Evolutionary conservation across 1,140 invertebrate genomes (phyloP).

Genomic region (Dufourea novaeangliae): DNA sequence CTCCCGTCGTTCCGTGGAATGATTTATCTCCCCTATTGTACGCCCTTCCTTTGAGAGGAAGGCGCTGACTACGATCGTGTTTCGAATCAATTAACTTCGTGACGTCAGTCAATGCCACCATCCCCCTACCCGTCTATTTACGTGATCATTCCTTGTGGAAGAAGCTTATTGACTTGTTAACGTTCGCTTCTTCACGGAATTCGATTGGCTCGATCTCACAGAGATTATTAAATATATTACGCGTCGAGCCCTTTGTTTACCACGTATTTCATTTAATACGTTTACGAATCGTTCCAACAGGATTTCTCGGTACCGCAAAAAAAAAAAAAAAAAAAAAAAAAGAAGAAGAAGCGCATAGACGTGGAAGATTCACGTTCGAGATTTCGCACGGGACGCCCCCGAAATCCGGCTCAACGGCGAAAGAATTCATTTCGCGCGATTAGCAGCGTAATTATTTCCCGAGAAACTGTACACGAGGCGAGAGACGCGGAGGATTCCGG

Average conservation of each 20-base stretch:
- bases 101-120: constrained; percentile 38
- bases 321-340: too few relatives aligned
- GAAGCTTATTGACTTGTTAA: constrained; percentile 50
- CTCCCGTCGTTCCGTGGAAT: constrained; percentile 70
- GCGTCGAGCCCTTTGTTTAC: too few relatives aligned
- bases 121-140: constrained; percentile 37
- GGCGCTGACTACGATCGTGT: constrained; percentile 39
- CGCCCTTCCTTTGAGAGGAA: constrained; percentile 25
- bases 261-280: too few relatives aligned
- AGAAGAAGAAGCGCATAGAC: too few relatives aligned
- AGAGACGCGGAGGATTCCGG: constrained; percentile 13
- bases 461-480: background rate
- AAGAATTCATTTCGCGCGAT: constrained; percentile 36
- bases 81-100: constrained; percentile 57
- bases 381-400: background rate
- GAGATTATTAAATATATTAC: too few relatives aligned
- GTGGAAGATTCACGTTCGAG: background rate
- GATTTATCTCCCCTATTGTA: constrained; percentile 71
- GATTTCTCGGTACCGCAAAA: too few relatives aligned
- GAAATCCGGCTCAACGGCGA: constrained; percentile 7
- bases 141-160: constrained; percentile 24
- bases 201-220: constrained; percentile 18
- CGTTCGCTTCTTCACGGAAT: constrained; percentile 25
- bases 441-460: constrained; percentile 34
- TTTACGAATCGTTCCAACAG: too few relatives aligned